phyloP scores from a whole-genome alignment of 23 tunicate genomes.

The Halocynthia roretzi region DNA sequence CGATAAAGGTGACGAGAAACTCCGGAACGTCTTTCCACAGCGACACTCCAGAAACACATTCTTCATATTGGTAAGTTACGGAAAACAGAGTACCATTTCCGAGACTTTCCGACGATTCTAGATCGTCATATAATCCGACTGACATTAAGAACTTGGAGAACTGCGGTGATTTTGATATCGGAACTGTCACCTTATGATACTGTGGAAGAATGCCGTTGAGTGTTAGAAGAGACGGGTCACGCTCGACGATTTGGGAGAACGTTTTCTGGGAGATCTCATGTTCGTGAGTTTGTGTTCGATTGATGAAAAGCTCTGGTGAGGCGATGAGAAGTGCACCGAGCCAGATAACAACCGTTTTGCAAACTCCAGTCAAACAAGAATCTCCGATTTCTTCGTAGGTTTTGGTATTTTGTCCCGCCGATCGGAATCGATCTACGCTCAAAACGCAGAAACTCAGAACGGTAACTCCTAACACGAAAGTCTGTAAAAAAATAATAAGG shows the following conservation, averaged over 20 bases:
- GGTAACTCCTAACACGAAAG: conserved; percentile 48
- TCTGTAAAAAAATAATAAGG: conserved; percentile 14
- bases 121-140: not conserved
- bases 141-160: not conserved
- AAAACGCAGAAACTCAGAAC: conserved; percentile 56
- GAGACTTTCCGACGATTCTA: not conserved
- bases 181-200: not conserved
- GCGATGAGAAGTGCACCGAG: conserved; percentile 56
- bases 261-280: not conserved
- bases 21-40: conserved; percentile 38
- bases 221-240: not conserved
- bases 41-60: conserved; percentile 34
- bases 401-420: conserved; percentile 45
- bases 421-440: conserved; percentile 58
- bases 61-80: conserved; percentile 27
- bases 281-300: not conserved
- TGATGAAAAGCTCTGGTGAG: conserved; percentile 48
- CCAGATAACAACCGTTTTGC: conserved; percentile 66
- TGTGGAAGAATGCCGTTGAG: not conserved
- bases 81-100: not conserved
- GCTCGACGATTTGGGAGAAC: not conserved
- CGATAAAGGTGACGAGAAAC: conserved; percentile 32
- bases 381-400: conserved; percentile 35
- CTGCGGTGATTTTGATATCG: not conserved
- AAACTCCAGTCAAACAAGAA: conserved; percentile 28